Conservation (phyloP, 1,140 invertebrate species). For the Zeugodacus cucurbitae region DNA sequence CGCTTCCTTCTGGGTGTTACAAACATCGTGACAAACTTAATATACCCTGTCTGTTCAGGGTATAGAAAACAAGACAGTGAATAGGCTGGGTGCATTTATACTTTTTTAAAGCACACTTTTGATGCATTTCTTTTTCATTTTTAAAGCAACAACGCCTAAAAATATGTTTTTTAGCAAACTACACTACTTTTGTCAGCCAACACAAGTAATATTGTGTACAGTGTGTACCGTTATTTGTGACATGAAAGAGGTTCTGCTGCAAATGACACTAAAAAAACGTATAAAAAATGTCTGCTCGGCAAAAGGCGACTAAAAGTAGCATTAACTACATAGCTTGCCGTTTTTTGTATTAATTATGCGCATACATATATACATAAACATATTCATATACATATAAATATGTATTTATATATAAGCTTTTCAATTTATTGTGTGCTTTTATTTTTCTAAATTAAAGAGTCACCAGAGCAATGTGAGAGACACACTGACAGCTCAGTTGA, state of each 20-base stretch:
- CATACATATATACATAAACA: not conserved
- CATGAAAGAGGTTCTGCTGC: not conserved
- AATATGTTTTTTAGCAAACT: not conserved
- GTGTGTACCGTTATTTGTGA: not conserved
- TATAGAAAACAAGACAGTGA: not conserved
- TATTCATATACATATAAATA: too few relatives aligned
- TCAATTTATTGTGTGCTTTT: not conserved
- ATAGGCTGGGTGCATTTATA: constrained; percentile 30
- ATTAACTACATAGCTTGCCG: not conserved
- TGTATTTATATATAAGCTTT: not conserved
- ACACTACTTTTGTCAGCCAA: not conserved
- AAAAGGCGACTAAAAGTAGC: not conserved
- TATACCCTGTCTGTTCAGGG: too few relatives aligned
- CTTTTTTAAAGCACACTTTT: constrained; percentile 22
- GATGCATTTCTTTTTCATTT: not conserved
- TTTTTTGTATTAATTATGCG: not conserved
- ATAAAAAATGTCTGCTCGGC: not conserved
- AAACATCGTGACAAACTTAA: too few relatives aligned
- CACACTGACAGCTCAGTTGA: not conserved
- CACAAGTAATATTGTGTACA: too few relatives aligned
- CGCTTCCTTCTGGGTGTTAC: too few relatives aligned
- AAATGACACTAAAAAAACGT: not conserved
- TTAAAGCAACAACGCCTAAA: not conserved
- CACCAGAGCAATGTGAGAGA: not conserved
- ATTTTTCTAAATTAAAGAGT: constrained; percentile 23